Percentiles rank a stretch among this genome's conserved stretches.
phyloP scores from a whole-genome alignment of 92 coral and sea anemone genomes.

The Heliopora coerulea region DNA sequence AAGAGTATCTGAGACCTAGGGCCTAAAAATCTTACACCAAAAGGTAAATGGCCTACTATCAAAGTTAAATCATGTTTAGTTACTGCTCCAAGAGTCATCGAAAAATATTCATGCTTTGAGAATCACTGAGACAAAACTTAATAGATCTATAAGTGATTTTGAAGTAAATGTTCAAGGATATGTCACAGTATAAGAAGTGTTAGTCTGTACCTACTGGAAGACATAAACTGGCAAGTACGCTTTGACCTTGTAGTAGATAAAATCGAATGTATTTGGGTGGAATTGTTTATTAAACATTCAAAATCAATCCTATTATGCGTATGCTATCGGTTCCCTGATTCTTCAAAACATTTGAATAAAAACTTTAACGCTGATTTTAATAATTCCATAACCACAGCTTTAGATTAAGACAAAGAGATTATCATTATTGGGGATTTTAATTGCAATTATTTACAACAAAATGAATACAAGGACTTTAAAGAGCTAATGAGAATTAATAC shows the following conservation, averaged over 20 bases:
- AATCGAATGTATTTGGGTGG: conserved; percentile 28
- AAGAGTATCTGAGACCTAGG: background rate
- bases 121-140: background rate
- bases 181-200: too few relatives aligned
- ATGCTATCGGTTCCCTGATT: background rate
- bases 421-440: conserved; percentile 2
- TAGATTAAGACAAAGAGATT: conserved; percentile 1
- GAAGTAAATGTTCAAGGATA: too few relatives aligned
- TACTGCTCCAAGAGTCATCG: background rate
- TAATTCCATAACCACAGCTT: background rate
- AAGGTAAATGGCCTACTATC: background rate
- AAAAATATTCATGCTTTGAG: background rate
- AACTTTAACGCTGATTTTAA: conserved; percentile 4
- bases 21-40: conserved; percentile 2
- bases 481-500: background rate
- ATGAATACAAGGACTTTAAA: background rate
- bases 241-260: conserved; percentile 14
- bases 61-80: background rate
- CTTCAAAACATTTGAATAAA: conserved; percentile 10
- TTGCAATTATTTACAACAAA: background rate
- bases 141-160: background rate
- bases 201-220: too few relatives aligned
- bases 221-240: background rate
- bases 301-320: conserved; percentile 8
- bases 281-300: conserved; percentile 2